phyloP scores from a whole-genome alignment of 1,140 invertebrate genomes.

The Drosophila orena region DNA sequence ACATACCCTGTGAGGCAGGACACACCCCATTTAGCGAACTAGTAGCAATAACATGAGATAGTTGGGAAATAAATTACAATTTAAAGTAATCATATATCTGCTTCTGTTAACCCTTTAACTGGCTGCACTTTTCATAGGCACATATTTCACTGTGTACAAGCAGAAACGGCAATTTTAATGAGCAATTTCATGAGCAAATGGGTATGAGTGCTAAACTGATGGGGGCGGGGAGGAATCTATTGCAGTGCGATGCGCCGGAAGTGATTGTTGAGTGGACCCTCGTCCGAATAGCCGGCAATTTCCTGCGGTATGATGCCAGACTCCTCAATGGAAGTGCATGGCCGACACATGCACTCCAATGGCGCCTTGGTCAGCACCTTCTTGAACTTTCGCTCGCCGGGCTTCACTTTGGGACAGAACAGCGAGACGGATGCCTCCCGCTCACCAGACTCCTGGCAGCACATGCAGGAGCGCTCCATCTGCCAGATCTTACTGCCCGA shows the following conservation, averaged over 20 bases:
- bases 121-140: not conserved
- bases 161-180: conserved; percentile 47
- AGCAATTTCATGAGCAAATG: conserved; percentile 29
- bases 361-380: conserved; percentile 96
- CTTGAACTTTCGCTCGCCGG: conserved; percentile 93
- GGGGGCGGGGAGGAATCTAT: conserved; percentile 66
- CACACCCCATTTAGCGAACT: conserved; percentile 64
- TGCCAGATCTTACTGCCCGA: conserved; percentile 98
- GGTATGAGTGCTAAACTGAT: conserved; percentile 16
- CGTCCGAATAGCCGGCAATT: conserved; percentile 93
- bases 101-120: not conserved
- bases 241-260: conserved; percentile 87
- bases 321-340: conserved; percentile 95
- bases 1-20: conserved; percentile 36
- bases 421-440: conserved; percentile 94
- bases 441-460: conserved; percentile 97
- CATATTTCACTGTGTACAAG: conserved; percentile 30
- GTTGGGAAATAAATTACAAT: conserved; percentile 63
- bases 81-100: conserved; percentile 22
- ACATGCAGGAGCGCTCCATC: conserved; percentile 97
- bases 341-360: conserved; percentile 96
- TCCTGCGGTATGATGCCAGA: conserved; percentile 95
- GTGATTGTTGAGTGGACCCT: conserved; percentile 90
- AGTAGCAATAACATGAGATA: conserved; percentile 59
- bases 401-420: conserved; percentile 94